Conservation (phyloP, 2,888 invertebrate species). For the Sisyra terminalis region DNA sequence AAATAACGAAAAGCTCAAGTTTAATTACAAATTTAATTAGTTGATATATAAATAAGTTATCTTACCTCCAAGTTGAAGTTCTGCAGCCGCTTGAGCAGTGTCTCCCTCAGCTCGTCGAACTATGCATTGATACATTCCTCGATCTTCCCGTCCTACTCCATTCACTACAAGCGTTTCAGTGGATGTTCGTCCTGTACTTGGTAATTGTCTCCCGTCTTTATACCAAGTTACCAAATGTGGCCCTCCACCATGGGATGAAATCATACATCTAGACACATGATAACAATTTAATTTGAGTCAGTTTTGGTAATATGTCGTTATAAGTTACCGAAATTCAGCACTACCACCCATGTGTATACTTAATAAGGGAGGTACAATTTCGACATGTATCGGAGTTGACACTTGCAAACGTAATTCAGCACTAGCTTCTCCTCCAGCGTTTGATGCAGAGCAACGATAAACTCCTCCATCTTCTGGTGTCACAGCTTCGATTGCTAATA, state of each 20-base stretch:
- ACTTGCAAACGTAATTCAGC: conserved; percentile 49
- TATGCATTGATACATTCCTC: conserved; percentile 63
- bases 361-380: conserved; percentile 44
- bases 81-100: conserved; percentile 59
- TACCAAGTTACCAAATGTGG: conserved; percentile 44
- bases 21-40: no score
- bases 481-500: conserved; percentile 52
- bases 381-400: conserved; percentile 46
- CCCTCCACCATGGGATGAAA: conserved; percentile 35
- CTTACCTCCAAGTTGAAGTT: conserved; percentile 54
- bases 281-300: not conserved
- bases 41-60: no score
- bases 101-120: conserved; percentile 54
- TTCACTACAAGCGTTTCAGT: conserved; percentile 45
- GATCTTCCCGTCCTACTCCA: conserved; percentile 51
- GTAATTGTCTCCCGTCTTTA: conserved; percentile 49
- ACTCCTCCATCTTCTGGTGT: conserved; percentile 49
- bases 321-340: conserved; percentile 44
- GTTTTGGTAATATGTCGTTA: no score
- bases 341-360: conserved; percentile 60
- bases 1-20: no score
- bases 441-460: conserved; percentile 51
- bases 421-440: conserved; percentile 52
- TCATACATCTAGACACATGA: conserved; percentile 27
- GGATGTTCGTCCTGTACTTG: conserved; percentile 44